Conservation (phyloP, 2,113 vertebrate species). For the Pavo muticus region DNA sequence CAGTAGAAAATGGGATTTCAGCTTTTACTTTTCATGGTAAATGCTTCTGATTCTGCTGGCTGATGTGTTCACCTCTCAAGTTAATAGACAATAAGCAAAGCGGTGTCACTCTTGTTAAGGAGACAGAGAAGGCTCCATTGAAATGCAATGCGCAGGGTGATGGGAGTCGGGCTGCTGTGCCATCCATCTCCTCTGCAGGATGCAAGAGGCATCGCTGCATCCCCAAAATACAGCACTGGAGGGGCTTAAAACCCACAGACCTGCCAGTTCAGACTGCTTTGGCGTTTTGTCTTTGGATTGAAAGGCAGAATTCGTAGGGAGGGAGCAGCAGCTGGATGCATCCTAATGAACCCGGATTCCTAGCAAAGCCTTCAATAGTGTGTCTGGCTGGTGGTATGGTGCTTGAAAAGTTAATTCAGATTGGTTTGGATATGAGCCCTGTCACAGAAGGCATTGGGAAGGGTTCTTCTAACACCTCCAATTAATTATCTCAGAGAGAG, state of each 20-base stretch:
- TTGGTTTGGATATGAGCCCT: conserved; percentile 52
- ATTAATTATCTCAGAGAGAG: conserved; percentile 70
- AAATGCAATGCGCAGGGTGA: not conserved
- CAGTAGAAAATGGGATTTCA: conserved; percentile 55
- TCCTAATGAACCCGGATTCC: conserved; percentile 55
- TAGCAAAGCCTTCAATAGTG: conserved; percentile 60
- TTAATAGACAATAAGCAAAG: conserved; percentile 69
- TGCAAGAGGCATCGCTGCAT: not conserved
- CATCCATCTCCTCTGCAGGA: rapidly evolving
- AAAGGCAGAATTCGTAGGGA: conserved; percentile 10
- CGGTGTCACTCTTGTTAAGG: conserved; percentile 32
- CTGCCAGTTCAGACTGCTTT: conserved; percentile 20
- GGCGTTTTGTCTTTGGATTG: conserved; percentile 31
- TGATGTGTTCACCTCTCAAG: conserved; percentile 61
- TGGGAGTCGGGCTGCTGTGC: not conserved
- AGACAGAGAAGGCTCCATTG: conserved; percentile 40
- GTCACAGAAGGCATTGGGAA: not conserved
- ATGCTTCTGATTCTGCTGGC: conserved; percentile 60
- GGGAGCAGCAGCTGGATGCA: conserved; percentile 3
- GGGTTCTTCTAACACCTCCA: conserved; percentile 53
- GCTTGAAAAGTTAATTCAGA: conserved; percentile 66
- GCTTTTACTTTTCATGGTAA: conserved; percentile 55
- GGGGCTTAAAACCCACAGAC: conserved; percentile 23
- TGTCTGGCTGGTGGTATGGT: conserved; percentile 26
- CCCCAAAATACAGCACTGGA: not conserved